phyloP scores from a whole-genome alignment of 2,113 vertebrate species.

The Melanerpes aurifrons region DNA sequence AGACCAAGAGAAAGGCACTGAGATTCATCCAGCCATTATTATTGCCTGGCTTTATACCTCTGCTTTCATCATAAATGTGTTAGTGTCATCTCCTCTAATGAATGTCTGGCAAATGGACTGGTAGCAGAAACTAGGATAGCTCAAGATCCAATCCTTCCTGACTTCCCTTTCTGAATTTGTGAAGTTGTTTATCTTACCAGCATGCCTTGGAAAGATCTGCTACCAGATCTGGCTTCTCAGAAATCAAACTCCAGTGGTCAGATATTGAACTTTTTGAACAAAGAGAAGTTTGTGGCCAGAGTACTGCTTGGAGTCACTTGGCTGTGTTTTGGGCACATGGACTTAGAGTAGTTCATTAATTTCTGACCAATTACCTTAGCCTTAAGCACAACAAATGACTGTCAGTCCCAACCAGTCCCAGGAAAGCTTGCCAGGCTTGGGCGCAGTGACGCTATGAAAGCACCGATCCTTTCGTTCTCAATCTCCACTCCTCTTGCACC shows the following conservation, averaged over 20 bases:
- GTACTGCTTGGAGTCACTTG: background rate
- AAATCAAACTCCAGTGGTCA: background rate
- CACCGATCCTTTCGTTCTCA: fast-evolving
- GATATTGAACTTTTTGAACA: background rate
- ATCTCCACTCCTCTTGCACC: background rate
- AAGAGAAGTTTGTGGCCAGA: background rate
- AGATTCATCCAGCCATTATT: background rate
- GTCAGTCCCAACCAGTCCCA: background rate
- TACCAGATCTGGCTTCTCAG: background rate
- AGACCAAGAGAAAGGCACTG: background rate
- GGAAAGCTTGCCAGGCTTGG: background rate
- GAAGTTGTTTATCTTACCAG: background rate
- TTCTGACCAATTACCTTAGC: background rate
- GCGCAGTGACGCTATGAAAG: background rate
- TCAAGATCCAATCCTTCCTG: background rate
- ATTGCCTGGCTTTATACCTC: background rate
- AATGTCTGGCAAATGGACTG: background rate
- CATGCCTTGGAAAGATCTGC: background rate
- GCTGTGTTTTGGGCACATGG: fast-evolving
- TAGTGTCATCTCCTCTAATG: background rate
- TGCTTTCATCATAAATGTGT: background rate
- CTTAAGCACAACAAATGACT: background rate
- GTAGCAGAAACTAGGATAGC: background rate
- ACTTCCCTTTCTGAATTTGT: background rate
- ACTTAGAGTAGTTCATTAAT: background rate